These are phyloP conservation scores for Chrysolina americana DNA, from an alignment of 2,888 invertebrate genomes.

Conservation along the genomic window DNA sequence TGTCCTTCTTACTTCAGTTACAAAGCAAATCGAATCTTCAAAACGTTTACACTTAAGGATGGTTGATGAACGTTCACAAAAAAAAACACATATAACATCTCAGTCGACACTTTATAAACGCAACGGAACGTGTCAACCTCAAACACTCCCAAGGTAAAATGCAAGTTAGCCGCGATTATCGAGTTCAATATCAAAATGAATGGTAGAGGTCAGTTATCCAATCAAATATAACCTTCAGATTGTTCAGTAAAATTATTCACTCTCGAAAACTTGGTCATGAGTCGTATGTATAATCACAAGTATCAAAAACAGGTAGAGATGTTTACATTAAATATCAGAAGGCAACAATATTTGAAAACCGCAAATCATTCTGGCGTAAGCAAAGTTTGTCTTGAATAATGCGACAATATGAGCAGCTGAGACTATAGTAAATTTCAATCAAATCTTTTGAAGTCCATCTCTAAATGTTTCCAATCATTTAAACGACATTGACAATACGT, in stretches of 20 bases:
- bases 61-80: too few relatives aligned
- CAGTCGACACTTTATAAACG: background rate
- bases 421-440: too few relatives aligned
- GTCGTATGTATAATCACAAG: background rate
- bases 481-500: too few relatives aligned
- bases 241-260: background rate
- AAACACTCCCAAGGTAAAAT: background rate
- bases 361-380: too few relatives aligned
- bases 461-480: too few relatives aligned
- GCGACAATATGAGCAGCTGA: too few relatives aligned
- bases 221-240: background rate
- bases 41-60: too few relatives aligned
- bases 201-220: slow-evolving; percentile 7
- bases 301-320: background rate
- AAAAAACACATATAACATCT: background rate
- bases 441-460: too few relatives aligned
- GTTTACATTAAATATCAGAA: background rate
- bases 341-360: background rate
- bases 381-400: too few relatives aligned
- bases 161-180: background rate
- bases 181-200: slow-evolving; percentile 19
- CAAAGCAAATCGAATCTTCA: too few relatives aligned
- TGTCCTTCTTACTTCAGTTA: too few relatives aligned
- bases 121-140: background rate
- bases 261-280: background rate